Evolutionary conservation across 2,888 invertebrate species (phyloP), one percentile per base, ranked within the genome.

Genomic region (Andrena camellia): DNA sequence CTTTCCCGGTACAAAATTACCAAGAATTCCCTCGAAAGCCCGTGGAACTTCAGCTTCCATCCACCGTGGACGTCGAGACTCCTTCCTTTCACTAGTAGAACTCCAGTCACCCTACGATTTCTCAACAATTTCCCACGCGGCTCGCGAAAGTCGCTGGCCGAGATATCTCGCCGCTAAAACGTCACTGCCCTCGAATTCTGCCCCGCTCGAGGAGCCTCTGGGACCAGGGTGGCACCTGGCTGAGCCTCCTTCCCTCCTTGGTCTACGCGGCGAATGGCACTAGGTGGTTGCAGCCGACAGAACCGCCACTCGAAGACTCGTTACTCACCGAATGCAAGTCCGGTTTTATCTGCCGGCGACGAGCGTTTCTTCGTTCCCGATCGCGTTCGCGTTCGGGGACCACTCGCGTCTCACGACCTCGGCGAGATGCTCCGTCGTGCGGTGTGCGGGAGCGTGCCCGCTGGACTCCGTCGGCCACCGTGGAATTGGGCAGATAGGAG

Each of bases 271-370:
- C 57, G 23, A 26, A 23, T 57, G 57, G 10, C 23, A 23, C 57
- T 42, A 42, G 29, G 8, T n/a, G 23, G 33, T 81, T 71, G 69
- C 64, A 76, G 75, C 35, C 76, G 67, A 62, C 60, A 70, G 63
- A 81, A 86, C 82, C 75, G 63, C 71, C 79, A 69, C 77, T 52
- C 82, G 78, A n/a, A 79, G 81, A 83, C 90, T 88, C 86, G 90
- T 87, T 89, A 86, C 87, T 89, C 86, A 90, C 90, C 86, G 90
- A 88, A 86, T 70, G 86, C 86, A 77, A 70, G 83, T 75, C 75
- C 77, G 87, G 84, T 87, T 89, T 89, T 87, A 86, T 87, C 83
- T 79, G 29, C 72, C 67, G 26, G 17, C 68, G 69, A 31, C 64
- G 69, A 69, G 23, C 29, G 66, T 79, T 64, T 75, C 77, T 72